Evolutionary conservation across 1,140 invertebrate genomes (phyloP), one percentile per base, ranked within the genome.

Genomic region (Drosophila oshimai): DNA sequence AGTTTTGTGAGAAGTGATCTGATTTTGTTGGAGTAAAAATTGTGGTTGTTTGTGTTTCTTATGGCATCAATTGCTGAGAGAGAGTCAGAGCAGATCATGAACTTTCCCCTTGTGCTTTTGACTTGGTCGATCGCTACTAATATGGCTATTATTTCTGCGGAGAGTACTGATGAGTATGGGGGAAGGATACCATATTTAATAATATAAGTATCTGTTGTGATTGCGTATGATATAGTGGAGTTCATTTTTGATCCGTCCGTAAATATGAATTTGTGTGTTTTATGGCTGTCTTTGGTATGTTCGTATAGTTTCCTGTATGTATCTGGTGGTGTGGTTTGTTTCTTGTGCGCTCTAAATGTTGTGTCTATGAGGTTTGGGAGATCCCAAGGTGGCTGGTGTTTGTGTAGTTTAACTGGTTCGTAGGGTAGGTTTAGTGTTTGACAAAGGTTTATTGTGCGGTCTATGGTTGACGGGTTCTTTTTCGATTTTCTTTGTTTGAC

Each of bases 181-280:
- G 42, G 26, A 12, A 46, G 44, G 24, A 46, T 46, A 29, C 44
- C 42, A 15, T 45, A 28, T 45, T 45, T 28, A 28, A 45, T 46
- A 18, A 46, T 20, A 17, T 31, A 9, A 6, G 4, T 46, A 29
- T 31, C 26, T 28, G 10, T 31, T 20, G 17, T 50, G 12, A 34
- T n/a, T 34, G 33, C 12, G 6, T 34, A 34, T 34, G 12, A 34
- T 6, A 34, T 34, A 34, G 33, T 34, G 33, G 33, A 34, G 33
- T 34, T 34, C 5, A 34, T 34, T 34, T 31, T 31, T 31, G 10
- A 31, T 31, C 29, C 29, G 29, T 31, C 10, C 10, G 29, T 31
- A 31, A 31, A 34, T 15, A 15, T 34, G 33, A 34, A 34, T 15
- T 34, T 34, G 12, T 34, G 12, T 36, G 12, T 36, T 15, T 17